phyloP scores from a whole-genome alignment of 2,888 invertebrate genomes.

The Nipponacmea schrenckii region DNA sequence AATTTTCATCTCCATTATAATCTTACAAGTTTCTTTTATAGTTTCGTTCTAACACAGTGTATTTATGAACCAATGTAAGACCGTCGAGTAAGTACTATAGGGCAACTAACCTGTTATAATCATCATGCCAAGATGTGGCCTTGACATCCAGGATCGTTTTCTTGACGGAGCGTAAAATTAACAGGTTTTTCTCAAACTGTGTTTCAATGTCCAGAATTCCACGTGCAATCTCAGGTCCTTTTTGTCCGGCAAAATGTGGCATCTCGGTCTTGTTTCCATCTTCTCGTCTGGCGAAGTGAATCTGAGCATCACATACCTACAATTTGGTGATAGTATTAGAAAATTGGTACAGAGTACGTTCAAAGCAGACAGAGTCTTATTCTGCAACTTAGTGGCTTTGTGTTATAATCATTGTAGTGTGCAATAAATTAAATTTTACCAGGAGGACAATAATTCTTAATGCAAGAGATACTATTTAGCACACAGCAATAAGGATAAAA shows the following conservation, averaged over 20 bases:
- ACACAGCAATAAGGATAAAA: no score
- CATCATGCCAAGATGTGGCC: conserved; percentile 81
- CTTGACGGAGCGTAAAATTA: conserved; percentile 74
- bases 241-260: conserved; percentile 81
- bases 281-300: conserved; percentile 81
- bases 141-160: conserved; percentile 70
- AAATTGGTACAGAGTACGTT: neutral
- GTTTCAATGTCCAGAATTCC: conserved; percentile 74
- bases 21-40: no score
- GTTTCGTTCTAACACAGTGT: no score
- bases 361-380: no score
- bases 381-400: neutral
- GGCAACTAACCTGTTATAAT: conserved; percentile 68
- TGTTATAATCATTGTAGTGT: neutral
- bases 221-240: conserved; percentile 67
- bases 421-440: no score
- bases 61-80: no score
- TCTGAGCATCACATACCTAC: conserved; percentile 87
- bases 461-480: no score
- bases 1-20: no score
- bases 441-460: no score
- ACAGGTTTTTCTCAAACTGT: conserved; percentile 77
- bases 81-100: no score
- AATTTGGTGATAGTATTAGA: neutral
- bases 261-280: conserved; percentile 78